A percentile compares a stretch with the other conserved stretches of the same genome.
These are phyloP conservation scores for Platichthys stellatus DNA, from an alignment of 2,113 vertebrate genomes.

Conservation along the genomic window DNA sequence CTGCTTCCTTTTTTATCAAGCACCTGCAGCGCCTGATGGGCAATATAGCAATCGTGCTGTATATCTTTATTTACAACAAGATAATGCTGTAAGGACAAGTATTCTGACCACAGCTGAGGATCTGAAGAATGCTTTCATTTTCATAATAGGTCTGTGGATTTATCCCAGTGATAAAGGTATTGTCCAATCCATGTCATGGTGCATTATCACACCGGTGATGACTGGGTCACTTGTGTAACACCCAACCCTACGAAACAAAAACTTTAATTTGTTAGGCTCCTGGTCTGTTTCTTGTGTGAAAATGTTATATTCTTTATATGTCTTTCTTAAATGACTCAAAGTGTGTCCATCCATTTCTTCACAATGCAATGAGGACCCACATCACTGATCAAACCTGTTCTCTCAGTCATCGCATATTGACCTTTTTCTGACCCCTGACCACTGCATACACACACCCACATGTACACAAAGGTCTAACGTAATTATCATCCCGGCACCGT, in stretches of 20 bases:
- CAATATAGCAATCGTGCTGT: no score
- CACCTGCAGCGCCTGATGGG: no score
- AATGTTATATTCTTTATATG: background rate
- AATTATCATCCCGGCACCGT: conserved; percentile 36
- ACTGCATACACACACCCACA: conserved; percentile 2
- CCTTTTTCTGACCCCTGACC: conserved; percentile 27
- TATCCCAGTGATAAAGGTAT: no score
- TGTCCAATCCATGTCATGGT: no score
- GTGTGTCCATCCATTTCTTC: conserved; percentile 3
- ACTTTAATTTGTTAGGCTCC: background rate
- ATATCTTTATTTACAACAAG: no score
- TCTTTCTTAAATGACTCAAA: background rate
- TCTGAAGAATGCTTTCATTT: no score
- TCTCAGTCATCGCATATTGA: conserved; percentile 15
- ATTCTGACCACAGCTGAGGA: no score
- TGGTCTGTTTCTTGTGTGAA: background rate
- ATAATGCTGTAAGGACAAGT: no score
- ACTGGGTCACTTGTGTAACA: no score
- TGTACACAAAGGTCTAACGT: conserved; percentile 9
- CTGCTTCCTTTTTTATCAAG: no score
- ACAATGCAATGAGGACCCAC: conserved; percentile 19
- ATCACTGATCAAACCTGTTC: conserved; percentile 14
- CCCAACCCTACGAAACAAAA: background rate
- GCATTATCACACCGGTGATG: no score
- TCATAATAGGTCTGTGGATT: no score